A percentile compares a stretch with the other conserved stretches of the same genome.
Conservation (phyloP, 2,113 vertebrate genomes). For the Protobothrops flavoviridis region DNA sequence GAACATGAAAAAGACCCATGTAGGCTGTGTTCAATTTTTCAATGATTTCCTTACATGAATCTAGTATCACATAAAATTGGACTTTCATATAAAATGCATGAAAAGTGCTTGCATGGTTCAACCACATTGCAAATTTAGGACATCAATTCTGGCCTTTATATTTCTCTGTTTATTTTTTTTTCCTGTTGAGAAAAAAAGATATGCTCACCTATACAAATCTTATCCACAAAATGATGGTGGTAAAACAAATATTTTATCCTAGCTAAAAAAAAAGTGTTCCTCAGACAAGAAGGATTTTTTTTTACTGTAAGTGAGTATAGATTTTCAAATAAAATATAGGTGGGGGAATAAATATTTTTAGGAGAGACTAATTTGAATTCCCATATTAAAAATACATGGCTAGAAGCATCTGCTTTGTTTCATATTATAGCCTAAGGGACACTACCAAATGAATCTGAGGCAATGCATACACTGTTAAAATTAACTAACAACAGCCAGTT, state of each 20-base stretch:
- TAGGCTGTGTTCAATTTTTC: slow-evolving; percentile 15
- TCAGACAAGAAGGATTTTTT: neutral
- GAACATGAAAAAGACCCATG: neutral
- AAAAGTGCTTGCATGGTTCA: neutral
- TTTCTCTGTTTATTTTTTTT: neutral
- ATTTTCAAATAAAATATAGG: neutral
- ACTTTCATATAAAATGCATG: neutral
- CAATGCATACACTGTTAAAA: neutral
- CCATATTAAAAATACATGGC: neutral
- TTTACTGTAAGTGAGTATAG: neutral
- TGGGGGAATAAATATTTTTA: neutral
- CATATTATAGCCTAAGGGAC: neutral
- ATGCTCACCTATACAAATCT: neutral
- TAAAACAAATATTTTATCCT: neutral
- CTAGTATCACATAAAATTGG: slow-evolving; percentile 5
- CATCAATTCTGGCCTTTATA: neutral
- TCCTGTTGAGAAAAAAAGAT: neutral
- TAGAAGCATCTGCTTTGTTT: neutral
- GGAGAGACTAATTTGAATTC: neutral
- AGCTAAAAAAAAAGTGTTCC: neutral
- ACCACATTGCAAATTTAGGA: slow-evolving; percentile 5
- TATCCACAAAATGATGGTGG: neutral
- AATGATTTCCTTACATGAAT: neutral
- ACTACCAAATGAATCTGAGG: neutral
- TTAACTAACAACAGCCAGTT: neutral